A percentile compares a stretch with the other conserved stretches of the same genome.
Evolutionary conservation across 2,797 vertebrate genomes (phyloP).

Genomic region (Poecilia picta): DNA sequence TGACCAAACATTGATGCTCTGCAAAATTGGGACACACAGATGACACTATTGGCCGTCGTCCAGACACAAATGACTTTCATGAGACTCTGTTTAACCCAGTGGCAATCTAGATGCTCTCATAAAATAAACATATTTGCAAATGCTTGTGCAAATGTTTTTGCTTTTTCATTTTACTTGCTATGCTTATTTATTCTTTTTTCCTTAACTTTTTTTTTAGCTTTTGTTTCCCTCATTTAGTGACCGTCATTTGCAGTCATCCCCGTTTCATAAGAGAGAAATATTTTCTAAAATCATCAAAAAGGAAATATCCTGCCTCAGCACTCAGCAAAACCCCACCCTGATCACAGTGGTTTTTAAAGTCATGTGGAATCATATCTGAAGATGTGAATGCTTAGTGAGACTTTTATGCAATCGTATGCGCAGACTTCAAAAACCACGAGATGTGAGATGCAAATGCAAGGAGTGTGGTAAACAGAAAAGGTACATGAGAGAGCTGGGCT

Average conservation of each 20-base stretch:
- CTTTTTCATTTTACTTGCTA: not conserved
- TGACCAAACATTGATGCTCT: slow-evolving; percentile 37
- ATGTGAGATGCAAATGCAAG: not conserved
- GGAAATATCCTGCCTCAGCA: not conserved
- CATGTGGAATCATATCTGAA: not conserved
- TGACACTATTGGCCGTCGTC: slow-evolving; percentile 36
- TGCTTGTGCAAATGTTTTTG: not conserved
- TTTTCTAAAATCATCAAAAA: not conserved
- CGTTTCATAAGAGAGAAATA: not conserved
- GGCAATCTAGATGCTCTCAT: slow-evolving; percentile 27
- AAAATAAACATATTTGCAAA: slow-evolving; percentile 13
- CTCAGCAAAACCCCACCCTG: not conserved
- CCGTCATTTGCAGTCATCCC: not conserved
- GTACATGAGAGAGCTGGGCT: not conserved
- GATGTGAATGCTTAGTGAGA: not conserved
- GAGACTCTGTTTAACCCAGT: slow-evolving; percentile 28
- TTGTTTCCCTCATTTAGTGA: not conserved
- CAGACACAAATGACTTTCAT: slow-evolving; percentile 44
- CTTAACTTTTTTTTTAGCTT: not conserved
- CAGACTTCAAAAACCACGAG: not conserved
- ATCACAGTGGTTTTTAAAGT: not conserved
- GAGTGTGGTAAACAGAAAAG: not conserved
- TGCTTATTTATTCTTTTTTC: not conserved
- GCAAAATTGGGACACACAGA: slow-evolving; percentile 49
- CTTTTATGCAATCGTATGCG: not conserved